Base-by-base conservation (phyloP, 2,113 vertebrate genomes). In the Calyptomena viridis region DNA sequence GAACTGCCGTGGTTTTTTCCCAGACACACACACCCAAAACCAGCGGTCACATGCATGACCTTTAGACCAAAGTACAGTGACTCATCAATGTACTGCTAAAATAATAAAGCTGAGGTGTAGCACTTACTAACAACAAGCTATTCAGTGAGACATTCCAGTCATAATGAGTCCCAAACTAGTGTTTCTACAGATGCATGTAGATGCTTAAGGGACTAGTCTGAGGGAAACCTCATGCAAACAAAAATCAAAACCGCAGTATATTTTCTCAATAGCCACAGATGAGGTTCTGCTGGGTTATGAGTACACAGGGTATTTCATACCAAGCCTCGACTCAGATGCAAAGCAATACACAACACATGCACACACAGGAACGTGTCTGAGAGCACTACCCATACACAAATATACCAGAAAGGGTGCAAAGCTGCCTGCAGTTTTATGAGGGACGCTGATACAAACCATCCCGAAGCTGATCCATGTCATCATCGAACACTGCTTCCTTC, bases 401-500 rank as follows among this genome's bases (percentile, higher is more conserved):
- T 1, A 31, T 1, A 56, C 0, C 33, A 86, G 49, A 3, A 76
- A n/a, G 33, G 72, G 52, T 86, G 27, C 1, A 14, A 68, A 68
- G 49, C 49, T 63, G 60, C 35, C 40, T 47, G 53, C 42, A 69
- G 47, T 11, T 75, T 7, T 39, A 37, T 6, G 25, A 86, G 80
- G 33, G 9, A 69, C 9, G 25, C 20, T 18, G 66, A 90, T 78
- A 98, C 98, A 96, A 96, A 99, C 99, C 99, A 75, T 99, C 99
- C 30, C 99, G 98, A 68, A 99, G 98, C 96, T 99, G 99, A 94
- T 99, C 99, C 98, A 99, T 99, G 62, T 99, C 99, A 2, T 99
- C 99, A 19, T 99, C 99, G 0, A 99, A 99, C 90, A 99, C 99
- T 0, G 99, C 99, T 96, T 99, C 99, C 95, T 99, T 99, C 94